phyloP scores from a whole-genome alignment of 1,140 invertebrate genomes.

The Carposina sasakii region DNA sequence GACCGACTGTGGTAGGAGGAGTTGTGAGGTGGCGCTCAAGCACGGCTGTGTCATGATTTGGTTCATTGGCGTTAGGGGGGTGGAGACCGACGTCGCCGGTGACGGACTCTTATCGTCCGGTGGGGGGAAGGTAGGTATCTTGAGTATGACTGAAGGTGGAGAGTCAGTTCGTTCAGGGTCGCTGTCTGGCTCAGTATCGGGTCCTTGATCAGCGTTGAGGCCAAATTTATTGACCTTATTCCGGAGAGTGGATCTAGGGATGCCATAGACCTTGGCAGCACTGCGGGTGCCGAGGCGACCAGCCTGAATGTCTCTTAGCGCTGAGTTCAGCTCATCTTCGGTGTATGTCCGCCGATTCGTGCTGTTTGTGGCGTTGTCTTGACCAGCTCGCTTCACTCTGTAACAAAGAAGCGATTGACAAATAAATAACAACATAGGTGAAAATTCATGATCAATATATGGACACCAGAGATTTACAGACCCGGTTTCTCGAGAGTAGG shows the following conservation, averaged over 20 bases:
- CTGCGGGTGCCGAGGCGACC: constrained; percentile 92
- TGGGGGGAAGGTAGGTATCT: constrained; percentile 94
- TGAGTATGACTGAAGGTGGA: constrained; percentile 82
- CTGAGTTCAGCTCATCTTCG: constrained; percentile 91
- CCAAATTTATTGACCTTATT: constrained; percentile 95
- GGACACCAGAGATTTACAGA: no score
- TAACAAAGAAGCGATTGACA: constrained; percentile 32
- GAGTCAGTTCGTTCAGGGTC: constrained; percentile 60
- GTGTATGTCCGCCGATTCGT: constrained; percentile 85
- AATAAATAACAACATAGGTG: not conserved
- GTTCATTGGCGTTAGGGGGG: constrained; percentile 76
- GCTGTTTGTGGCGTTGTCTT: constrained; percentile 66
- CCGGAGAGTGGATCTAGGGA: constrained; percentile 93
- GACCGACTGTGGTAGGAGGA: constrained; percentile 72
- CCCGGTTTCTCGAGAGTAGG: no score
- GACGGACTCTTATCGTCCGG: constrained; percentile 71
- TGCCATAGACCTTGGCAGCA: constrained; percentile 95
- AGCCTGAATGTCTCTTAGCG: constrained; percentile 92
- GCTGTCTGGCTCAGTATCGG: constrained; percentile 63
- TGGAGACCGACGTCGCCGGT: constrained; percentile 64
- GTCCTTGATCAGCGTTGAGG: constrained; percentile 76
- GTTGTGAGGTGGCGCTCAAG: constrained; percentile 41
- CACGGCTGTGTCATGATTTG: constrained; percentile 64
- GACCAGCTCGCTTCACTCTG: constrained; percentile 52
- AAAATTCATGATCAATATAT: no score